Evolutionary conservation across 2,797 vertebrate species (phyloP).

Genomic region (Sebastes steindachneri): DNA sequence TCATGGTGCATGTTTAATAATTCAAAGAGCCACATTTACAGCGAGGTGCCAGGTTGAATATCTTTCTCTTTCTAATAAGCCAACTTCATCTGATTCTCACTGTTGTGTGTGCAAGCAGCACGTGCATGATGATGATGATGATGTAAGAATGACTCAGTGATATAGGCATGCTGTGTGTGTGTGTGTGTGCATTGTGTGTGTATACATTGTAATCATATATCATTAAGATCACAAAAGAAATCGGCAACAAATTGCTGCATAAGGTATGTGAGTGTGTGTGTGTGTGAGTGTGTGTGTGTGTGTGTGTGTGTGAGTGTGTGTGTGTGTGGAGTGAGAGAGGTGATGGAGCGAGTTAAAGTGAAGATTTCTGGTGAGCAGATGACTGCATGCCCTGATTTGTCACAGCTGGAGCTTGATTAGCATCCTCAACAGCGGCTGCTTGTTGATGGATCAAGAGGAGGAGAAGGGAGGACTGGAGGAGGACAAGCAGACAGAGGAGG

Average conservation of each 20-base stretch:
- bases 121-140: background rate
- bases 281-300: background rate
- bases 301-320: background rate
- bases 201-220: background rate
- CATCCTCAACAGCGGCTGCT: slow-evolving; percentile 20
- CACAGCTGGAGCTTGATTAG: slow-evolving; percentile 60
- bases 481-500: background rate
- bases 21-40: slow-evolving; percentile 9
- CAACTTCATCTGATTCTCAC: background rate
- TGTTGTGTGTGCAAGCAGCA: background rate
- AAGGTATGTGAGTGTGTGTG: background rate
- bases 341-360: slow-evolving; percentile 1
- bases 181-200: background rate
- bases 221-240: background rate
- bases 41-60: slow-evolving; percentile 1
- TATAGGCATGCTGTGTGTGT: slow-evolving; percentile 1
- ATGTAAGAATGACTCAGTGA: slow-evolving; percentile 8
- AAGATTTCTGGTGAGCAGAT: slow-evolving; percentile 30
- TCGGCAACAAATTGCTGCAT: background rate
- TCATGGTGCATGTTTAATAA: slow-evolving; percentile 13
- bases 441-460: slow-evolving; percentile 25
- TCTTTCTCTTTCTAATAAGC: slow-evolving; percentile 18
- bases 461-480: background rate
- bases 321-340: background rate
- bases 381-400: slow-evolving; percentile 42